Conservation (phyloP, 2,888 invertebrate genomes). For the Bruchidius siliquastri region DNA sequence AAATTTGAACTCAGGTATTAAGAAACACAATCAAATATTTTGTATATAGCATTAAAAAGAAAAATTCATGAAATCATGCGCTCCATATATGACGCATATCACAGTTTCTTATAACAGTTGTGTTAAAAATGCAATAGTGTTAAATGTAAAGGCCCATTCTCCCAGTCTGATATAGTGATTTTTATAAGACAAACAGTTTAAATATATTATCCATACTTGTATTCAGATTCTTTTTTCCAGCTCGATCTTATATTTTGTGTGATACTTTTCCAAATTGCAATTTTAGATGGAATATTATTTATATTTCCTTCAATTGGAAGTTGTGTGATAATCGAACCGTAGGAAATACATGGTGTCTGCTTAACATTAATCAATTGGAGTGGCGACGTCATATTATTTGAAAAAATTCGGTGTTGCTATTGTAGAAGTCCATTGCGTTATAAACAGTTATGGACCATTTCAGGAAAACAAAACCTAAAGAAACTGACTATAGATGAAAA, state of each 20-base stretch:
- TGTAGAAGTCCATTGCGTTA: too few species aligned
- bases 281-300: constrained; percentile 33
- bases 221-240: constrained; percentile 9
- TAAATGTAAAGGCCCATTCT: constrained; percentile 20
- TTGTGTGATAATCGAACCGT: constrained; percentile 27
- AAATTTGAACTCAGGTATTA: constrained; percentile 32
- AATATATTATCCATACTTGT: constrained; percentile 8
- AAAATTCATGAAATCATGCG: neutral
- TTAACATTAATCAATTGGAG: constrained; percentile 12
- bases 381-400: too few species aligned
- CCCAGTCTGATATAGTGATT: constrained; percentile 6
- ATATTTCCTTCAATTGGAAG: constrained; percentile 35
- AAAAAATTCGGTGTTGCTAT: too few species aligned
- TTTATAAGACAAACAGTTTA: constrained; percentile 9
- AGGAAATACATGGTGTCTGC: constrained; percentile 15
- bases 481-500: too few species aligned
- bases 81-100: constrained; percentile 34
- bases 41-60: neutral
- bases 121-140: constrained; percentile 28
- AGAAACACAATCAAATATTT: constrained; percentile 30
- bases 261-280: constrained; percentile 30
- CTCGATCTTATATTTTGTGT: constrained; percentile 24
- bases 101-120: constrained; percentile 17
- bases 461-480: too few species aligned
- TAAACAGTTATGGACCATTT: too few species aligned